phyloP scores from a whole-genome alignment of 92 coral and sea anemone genomes.

The Muricea muricata region DNA sequence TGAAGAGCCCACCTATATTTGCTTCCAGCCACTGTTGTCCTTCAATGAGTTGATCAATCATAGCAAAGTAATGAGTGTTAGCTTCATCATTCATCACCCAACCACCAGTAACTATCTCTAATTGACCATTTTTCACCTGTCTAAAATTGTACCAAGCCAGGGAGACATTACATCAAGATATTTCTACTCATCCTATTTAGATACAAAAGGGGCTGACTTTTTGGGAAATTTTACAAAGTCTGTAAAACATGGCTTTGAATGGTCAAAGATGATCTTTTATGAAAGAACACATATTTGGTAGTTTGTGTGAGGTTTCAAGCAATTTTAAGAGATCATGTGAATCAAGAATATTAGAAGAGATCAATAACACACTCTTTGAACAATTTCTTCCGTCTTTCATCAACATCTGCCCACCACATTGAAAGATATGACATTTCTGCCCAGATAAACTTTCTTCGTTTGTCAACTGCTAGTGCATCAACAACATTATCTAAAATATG shows the following conservation, averaged over 20 bases:
- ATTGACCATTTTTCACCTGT: slow-evolving; percentile 78
- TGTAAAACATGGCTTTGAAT: too few relatives aligned
- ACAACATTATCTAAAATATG: slow-evolving; percentile 88
- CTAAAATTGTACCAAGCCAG: too few relatives aligned
- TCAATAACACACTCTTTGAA: slow-evolving; percentile 63
- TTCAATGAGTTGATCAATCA: slow-evolving; percentile 97
- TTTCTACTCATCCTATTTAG: too few relatives aligned
- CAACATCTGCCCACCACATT: slow-evolving; percentile 96
- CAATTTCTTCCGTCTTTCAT: slow-evolving; percentile 71
- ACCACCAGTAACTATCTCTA: slow-evolving; percentile 97
- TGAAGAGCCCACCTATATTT: slow-evolving; percentile 66
- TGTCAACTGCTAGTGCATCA: slow-evolving; percentile 84
- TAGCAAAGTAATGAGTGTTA: slow-evolving; percentile 92
- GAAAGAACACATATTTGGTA: neutral
- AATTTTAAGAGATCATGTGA: neutral
- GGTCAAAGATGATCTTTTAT: too few relatives aligned
- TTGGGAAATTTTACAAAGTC: too few relatives aligned
- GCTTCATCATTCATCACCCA: slow-evolving; percentile 99
- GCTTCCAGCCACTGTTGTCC: slow-evolving; percentile 95
- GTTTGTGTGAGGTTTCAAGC: neutral
- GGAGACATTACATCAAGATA: too few relatives aligned
- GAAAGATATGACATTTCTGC: slow-evolving; percentile 97
- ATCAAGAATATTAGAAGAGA: neutral
- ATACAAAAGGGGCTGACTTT: too few relatives aligned
- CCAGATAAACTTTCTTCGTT: slow-evolving; percentile 90